Base-by-base conservation (phyloP, 1,140 invertebrate genomes). In the Zaprionus lachaisei region DNA sequence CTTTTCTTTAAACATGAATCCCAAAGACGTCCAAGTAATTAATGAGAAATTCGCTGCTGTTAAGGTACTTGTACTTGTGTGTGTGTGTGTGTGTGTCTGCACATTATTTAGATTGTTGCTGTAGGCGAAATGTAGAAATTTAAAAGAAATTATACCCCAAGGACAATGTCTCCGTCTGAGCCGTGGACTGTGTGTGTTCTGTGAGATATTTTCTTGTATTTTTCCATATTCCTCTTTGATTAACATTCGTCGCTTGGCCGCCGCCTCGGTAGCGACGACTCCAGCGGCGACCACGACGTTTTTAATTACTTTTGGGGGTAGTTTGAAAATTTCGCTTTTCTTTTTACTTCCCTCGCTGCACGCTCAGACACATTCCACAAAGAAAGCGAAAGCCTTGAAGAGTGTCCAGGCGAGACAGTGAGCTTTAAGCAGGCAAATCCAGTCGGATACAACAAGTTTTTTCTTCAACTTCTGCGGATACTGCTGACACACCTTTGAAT, bases 281-380 rank as follows among this genome's bases (percentile, higher is more conserved):
- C 82, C 41, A 60, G 62, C 74, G 65, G 63, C 72, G 57, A 78
- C 78, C 68, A 72, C 78, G 75, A 72, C 78, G 75, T 67, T 84
- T 89, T 89, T 89, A 89, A 89, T 89, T 89, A 89, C 84, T 89
- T 87, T 90, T 89, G 81, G 81, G 84, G 84, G 84, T 89, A 89
- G 84, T 89, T 89, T 87, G 55, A 22, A 73, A 70, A 82, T 62
- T 79, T 61, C 47, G 47, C 71, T 57, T 74, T 22, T 77, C 14
- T 67, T 49, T 61, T 20, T 49, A 17, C 17, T 22, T 47, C 41
- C 38, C 34, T 75, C 7, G n/a, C n/a, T 12, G 38, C 38, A 70
- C 44, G 24, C 5, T 26, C 71, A 67, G 64, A 68, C 54, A 51
- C 55, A n/a, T 58, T 58, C 37, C 9, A 51, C 47, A 57, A 54